Evolutionary conservation across 2,113 vertebrate species (phyloP).

Genomic region (Equus quagga): DNA sequence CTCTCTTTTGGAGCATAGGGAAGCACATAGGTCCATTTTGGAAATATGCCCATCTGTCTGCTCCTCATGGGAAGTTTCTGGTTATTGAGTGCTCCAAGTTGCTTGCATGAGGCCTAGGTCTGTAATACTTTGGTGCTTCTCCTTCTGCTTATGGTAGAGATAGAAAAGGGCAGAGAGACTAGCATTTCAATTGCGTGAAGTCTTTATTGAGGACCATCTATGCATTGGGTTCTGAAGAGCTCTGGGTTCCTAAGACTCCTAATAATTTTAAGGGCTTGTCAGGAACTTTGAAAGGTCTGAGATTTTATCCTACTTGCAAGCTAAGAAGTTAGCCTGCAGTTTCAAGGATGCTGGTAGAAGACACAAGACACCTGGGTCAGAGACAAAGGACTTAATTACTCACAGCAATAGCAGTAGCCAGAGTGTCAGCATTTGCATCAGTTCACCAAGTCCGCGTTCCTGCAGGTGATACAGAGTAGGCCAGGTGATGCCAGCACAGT

Average conservation of each 20-base stretch:
- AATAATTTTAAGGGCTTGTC: background rate
- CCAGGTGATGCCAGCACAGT: background rate
- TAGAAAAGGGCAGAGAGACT: background rate
- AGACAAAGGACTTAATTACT: background rate
- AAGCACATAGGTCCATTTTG: background rate
- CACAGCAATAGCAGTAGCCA: background rate
- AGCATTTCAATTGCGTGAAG: background rate
- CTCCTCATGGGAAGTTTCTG: background rate
- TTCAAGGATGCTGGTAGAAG: background rate
- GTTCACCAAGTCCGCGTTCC: background rate
- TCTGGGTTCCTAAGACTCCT: background rate
- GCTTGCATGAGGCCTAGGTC: background rate
- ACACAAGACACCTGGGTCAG: background rate
- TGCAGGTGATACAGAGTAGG: background rate
- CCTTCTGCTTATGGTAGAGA: background rate
- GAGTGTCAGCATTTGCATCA: background rate
- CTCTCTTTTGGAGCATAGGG: background rate
- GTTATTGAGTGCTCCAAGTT: too few species aligned
- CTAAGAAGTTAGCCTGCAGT: background rate
- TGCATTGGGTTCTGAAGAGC: background rate
- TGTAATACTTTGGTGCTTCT: background rate
- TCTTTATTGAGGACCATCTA: background rate
- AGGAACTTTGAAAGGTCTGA: background rate
- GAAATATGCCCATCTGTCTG: background rate
- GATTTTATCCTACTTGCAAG: background rate